Conservation (phyloP, 2,888 invertebrate genomes). For the Oscheius onirici region DNA sequence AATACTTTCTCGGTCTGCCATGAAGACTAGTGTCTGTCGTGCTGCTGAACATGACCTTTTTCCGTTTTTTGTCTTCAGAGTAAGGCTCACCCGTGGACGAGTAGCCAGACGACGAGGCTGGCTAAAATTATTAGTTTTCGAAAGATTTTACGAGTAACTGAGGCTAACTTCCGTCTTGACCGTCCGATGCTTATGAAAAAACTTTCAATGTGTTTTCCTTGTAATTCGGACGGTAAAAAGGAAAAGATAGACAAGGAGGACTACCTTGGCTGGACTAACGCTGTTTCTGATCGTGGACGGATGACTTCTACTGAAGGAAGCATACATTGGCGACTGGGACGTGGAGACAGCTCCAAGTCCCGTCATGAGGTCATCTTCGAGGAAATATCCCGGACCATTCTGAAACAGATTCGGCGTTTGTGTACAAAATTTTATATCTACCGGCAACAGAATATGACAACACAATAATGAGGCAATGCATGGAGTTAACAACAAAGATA, state of each 20-base stretch:
- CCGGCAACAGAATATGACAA: too few relatives aligned
- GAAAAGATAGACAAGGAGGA: not conserved
- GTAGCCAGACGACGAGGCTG: constrained; percentile 1
- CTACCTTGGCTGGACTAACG: constrained; percentile 21
- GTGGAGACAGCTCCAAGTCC: constrained; percentile 19
- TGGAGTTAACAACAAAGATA: not conserved
- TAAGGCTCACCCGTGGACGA: not conserved
- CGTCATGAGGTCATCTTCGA: constrained; percentile 13
- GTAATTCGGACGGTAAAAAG: too few relatives aligned
- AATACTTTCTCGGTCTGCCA: constrained; percentile 67
- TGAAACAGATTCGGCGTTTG: too few relatives aligned
- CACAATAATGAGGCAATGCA: too few relatives aligned
- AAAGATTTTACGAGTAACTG: too few relatives aligned
- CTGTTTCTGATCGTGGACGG: not conserved
- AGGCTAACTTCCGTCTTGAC: too few relatives aligned
- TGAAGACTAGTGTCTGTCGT: constrained; percentile 62
- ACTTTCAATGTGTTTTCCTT: too few relatives aligned
- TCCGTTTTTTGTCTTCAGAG: constrained; percentile 34
- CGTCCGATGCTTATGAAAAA: too few relatives aligned
- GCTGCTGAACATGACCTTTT: constrained; percentile 53
- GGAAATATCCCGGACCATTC: not conserved
- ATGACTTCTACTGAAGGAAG: not conserved
- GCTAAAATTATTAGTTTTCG: not conserved
- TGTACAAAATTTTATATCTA: too few relatives aligned
- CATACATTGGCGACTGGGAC: constrained; percentile 20